phyloP scores from a whole-genome alignment of 37 sponge, comb jelly and placozoan species.

The Beroe ovata region DNA sequence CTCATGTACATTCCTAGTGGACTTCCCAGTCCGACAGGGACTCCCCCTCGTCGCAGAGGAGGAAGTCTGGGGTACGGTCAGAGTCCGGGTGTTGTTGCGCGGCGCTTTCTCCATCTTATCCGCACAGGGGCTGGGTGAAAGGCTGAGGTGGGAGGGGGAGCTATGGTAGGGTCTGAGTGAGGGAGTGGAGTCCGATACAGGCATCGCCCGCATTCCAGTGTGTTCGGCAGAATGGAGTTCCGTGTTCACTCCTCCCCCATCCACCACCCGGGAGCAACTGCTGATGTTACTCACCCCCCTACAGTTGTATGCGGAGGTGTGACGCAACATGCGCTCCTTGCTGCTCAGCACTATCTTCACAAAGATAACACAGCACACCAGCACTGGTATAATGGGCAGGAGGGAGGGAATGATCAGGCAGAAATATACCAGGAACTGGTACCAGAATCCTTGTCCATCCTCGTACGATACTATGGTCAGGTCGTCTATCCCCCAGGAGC shows the following conservation, averaged over 20 bases:
- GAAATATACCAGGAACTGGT: conserved; percentile 59
- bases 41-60: neutral
- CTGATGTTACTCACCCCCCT: neutral
- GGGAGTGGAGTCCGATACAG: neutral
- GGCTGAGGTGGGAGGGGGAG: neutral
- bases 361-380: conserved; percentile 50
- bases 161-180: neutral
- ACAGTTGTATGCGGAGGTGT: neutral
- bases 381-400: conserved; percentile 41
- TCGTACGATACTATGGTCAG: conserved; percentile 15
- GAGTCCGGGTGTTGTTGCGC: neutral
- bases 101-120: neutral
- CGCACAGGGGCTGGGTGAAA: neutral
- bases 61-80: neutral
- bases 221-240: neutral
- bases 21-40: neutral
- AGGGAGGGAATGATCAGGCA: conserved; percentile 51
- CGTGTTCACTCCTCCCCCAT: neutral
- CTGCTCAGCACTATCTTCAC: conserved; percentile 67
- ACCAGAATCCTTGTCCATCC: conserved; percentile 33
- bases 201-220: neutral
- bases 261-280: neutral
- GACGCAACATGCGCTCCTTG: neutral
- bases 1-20: neutral
- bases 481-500: conserved; percentile 66